phyloP scores from a whole-genome alignment of 2,888 invertebrate genomes.

The Nysson spinosus region DNA sequence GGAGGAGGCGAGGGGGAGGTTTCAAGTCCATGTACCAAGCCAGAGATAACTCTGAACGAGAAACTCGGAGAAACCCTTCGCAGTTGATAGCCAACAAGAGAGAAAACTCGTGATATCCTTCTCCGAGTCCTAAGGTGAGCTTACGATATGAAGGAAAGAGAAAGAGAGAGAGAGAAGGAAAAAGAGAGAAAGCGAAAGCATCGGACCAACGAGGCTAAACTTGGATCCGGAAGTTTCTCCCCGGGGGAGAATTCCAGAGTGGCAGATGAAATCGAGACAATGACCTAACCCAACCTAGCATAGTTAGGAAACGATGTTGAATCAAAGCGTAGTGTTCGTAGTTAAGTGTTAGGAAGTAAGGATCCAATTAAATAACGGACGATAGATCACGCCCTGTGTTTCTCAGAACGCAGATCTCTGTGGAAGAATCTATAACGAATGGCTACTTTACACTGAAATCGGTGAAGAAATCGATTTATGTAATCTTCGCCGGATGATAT shows the following conservation, averaged over 20 bases:
- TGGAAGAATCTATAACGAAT: too few relatives aligned
- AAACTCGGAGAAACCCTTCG: constrained; percentile 35
- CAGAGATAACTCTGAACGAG: constrained; percentile 33
- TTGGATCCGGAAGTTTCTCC: constrained; percentile 55
- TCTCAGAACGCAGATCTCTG: too few relatives aligned
- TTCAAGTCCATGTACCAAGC: background rate
- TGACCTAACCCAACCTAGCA: constrained; percentile 30
- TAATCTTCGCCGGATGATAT: too few relatives aligned
- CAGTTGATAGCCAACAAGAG: constrained; percentile 1
- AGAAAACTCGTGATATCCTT: constrained; percentile 13
- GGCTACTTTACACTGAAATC: too few relatives aligned
- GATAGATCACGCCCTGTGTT: too few relatives aligned
- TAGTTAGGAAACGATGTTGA: constrained; percentile 7
- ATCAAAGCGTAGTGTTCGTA: too few relatives aligned
- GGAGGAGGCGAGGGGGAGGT: constrained; percentile 5
- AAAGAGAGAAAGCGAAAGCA: constrained; percentile 65
- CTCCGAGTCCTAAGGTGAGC: too few relatives aligned
- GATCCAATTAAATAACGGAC: too few relatives aligned
- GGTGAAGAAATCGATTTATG: too few relatives aligned
- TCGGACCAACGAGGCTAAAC: constrained; percentile 15
- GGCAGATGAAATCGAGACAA: constrained; percentile 52
- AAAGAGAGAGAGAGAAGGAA: background rate
- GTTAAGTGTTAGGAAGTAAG: too few relatives aligned
- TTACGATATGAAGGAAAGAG: constrained; percentile 11
- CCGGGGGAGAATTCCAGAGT: constrained; percentile 47